Evolutionary conservation across 2,888 invertebrate species (phyloP).

Genomic region (Drosophila aldrichi): DNA sequence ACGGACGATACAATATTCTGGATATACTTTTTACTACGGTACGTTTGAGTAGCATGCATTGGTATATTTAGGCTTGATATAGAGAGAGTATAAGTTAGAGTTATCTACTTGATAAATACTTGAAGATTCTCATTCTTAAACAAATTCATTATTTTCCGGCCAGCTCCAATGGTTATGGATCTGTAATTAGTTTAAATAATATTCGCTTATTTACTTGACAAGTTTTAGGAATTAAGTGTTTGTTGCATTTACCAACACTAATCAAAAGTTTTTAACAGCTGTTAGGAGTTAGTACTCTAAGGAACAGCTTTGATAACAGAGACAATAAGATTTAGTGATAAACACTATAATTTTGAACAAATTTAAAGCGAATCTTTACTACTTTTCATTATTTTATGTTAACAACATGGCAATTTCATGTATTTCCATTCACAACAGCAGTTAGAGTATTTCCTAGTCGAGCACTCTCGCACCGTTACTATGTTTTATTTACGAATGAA

Average conservation of each 20-base stretch:
- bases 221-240: background rate
- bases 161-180: background rate
- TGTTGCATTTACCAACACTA: background rate
- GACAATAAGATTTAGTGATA: no score
- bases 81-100: no score
- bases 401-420: no score
- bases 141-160: background rate
- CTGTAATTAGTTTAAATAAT: background rate
- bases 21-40: slow-evolving; percentile 90
- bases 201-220: background rate
- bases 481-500: background rate
- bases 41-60: slow-evolving; percentile 23
- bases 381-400: no score
- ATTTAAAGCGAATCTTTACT: no score
- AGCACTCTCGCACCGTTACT: background rate
- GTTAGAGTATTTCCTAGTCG: background rate
- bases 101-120: no score
- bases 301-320: no score
- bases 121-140: no score
- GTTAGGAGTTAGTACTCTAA: background rate
- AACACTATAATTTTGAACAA: no score
- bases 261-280: background rate
- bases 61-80: background rate
- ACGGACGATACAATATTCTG: slow-evolving; percentile 92
- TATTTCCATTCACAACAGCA: no score